Evolutionary conservation across 1,140 invertebrate genomes (phyloP), one percentile per base, ranked within the genome.

Genomic region (Drosophila equinoxialis): DNA sequence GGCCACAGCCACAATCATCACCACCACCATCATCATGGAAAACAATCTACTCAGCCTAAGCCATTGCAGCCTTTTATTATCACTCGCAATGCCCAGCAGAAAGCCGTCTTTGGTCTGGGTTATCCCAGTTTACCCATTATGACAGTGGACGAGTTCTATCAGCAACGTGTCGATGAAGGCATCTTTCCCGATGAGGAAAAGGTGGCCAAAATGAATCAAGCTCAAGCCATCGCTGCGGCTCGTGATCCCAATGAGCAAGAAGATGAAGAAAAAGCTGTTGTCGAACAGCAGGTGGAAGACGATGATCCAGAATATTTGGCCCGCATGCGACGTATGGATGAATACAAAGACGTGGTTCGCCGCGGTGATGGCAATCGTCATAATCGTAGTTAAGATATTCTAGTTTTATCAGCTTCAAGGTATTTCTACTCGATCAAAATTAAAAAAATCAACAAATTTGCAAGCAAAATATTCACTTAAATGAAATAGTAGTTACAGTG

Each of bases 71-170:
- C 98, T 0, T 96, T 99, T 69, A 98, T 99, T 59, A 97, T 99
- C 33, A 98, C 98, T 0, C 95, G 95, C 81, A 96, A 98, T 93
- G 95, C 95, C 41, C 70, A 96, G 0, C 98, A 99, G 93, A 99
- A 99, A 92, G 94, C 97, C 71, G 97, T 99, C 2, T 99, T 95
- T 93, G 99, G 99, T 6, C 93, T 96, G 42, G 99, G 98, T 0
- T 99, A 99, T 94, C 98, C 98, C 0, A 96, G 97, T 89, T 91
- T 99, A 65, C 98, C 98, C 0, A 95, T 97, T 1, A 94, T 98
- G 93, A 98, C 97, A 0, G 96, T 99, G 0, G 96, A 99, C 86
- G 98, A 99, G 92, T 99, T 99, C 93, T 99, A 98, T 92, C 95
- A 98, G 57, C 94, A 98, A 92, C 94, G 97, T 78, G 94, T 97